Evolutionary conservation across 1,140 invertebrate species (phyloP).

Genomic region (Tyrophagus putrescentiae): DNA sequence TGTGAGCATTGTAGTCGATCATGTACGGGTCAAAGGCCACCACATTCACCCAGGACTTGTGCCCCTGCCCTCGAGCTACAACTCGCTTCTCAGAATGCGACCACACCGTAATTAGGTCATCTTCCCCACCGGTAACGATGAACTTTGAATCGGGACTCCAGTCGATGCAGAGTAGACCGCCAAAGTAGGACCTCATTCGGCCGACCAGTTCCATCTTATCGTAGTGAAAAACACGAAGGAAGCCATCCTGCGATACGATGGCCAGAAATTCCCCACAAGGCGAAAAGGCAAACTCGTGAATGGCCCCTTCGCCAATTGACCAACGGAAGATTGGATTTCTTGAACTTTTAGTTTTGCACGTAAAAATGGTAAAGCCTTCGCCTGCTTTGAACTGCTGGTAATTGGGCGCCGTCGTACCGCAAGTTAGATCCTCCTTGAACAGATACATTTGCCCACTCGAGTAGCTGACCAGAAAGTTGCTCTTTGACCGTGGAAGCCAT

Average conservation of each 20-base stretch:
- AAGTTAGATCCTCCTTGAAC: conserved; percentile 87
- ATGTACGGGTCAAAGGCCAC: conserved; percentile 92
- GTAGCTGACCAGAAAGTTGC: conserved; percentile 84
- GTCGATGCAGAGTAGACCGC: conserved; percentile 78
- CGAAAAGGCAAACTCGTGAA: conserved; percentile 96
- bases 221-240: conserved; percentile 88
- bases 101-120: conserved; percentile 97
- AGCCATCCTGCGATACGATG: conserved; percentile 87
- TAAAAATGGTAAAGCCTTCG: conserved; percentile 80
- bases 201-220: conserved; percentile 89
- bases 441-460: conserved; percentile 92
- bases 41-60: conserved; percentile 88
- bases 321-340: conserved; percentile 79
- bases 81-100: conserved; percentile 80
- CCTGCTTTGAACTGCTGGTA: conserved; percentile 93
- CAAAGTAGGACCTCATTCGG: conserved; percentile 84
- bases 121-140: conserved; percentile 91
- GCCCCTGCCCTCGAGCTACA: conserved; percentile 80
- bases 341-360: conserved; percentile 88
- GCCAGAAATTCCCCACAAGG: conserved; percentile 82
- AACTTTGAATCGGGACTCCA: conserved; percentile 95
- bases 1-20: conserved; percentile 40
- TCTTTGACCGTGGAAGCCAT: conserved; percentile 85
- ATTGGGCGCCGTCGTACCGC: conserved; percentile 57
- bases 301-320: conserved; percentile 63